Base-by-base conservation (phyloP, 2,888 invertebrate genomes). In the Pasiphila rectangulata region DNA sequence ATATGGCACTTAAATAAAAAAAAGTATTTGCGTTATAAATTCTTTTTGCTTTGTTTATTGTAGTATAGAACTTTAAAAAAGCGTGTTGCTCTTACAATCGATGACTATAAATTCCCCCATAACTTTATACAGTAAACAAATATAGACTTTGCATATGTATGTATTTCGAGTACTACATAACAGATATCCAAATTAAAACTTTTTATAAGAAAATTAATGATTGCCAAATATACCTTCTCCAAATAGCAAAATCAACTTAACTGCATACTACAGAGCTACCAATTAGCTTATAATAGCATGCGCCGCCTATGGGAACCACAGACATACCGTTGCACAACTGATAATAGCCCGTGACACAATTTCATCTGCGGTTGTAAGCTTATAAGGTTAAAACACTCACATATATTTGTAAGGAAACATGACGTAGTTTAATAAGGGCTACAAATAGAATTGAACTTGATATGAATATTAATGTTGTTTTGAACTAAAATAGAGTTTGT, bases 331-430 rank as follows among this genome's bases (percentile, higher is more conserved):
- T 83, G 75, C 71, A 76, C 75, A 80, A 83, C 72, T 70, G 66
- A 79, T 83, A 75, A 80, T 79, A 71, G 69, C 66, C 75, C 75
- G 66, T 83, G 82, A 78, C 82, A 83, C 75, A 72, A 79, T 78
- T 82, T 50, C 56, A 61, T 37, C 41, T 38, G 45, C 30, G 5
- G 9, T 32, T 16, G 9, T 9, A 32, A 16, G 13, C 9, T 4
- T 32, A 32, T 32, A 32, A 32, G 17, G 32, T 66, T 68, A 67
- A 66, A 54, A 43, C 65, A 65, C 46, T 54, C 47, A 46, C 52
- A 45, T 57, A 64, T 61, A 51, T 61, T 63, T 19, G 37, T 42
- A 24, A 39, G 39, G 21, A 13, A 10, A 25, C 29, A 23, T 36
- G 35, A 46, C 30, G 29, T 27, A 36, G 9, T 20, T 12, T 35